Evolutionary conservation across 2,113 vertebrate genomes (phyloP), one percentile per base, ranked within the genome.

Genomic region (Sphaerodactylus townsendi): DNA sequence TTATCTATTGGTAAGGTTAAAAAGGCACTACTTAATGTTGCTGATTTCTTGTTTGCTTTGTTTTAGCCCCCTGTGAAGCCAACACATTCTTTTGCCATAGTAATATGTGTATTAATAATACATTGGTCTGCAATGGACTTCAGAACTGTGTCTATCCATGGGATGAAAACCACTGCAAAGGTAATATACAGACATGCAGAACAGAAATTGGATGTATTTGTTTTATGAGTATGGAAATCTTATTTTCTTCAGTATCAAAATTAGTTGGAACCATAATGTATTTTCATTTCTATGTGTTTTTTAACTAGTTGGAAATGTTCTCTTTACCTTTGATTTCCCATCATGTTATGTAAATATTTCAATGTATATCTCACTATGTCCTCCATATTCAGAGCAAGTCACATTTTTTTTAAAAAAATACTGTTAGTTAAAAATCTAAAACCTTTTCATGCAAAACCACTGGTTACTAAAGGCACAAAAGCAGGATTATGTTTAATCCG

Each of bases 91-190:
- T 99, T 96, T 99, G 98, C 92, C 98, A 99, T 94, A 99, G 98
- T 92, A 99, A 99, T 95, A 99, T 99, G 98, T 99, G 98, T 92
- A 99, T 99, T 92, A 99, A 99, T 95, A 98, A 97, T 91, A 98
- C 98, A 0, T 94, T 99, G 92, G 98, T 99, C 93, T 99, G 98
- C 95, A 99, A 99, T 3, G 98, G 98, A 83, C 96, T 99, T 81
- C 98, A 99, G 96, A 99, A 99, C 93, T 99, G 98, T 87, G 98
- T 99, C 66, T 99, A 99, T 90, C 98, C 98, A 78, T 99, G 98
- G 98, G 98, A 99, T 77, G 98, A 99, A 95, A 99, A 98, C 89
- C 98, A 99, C 65, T 99, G 98, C 91, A 99, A 99, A 99, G 98
- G 98, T 99, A 96, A 98, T 86, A 56, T 23, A 78, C 5, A 41